Evolutionary conservation across 2,888 invertebrate genomes (phyloP).

Genomic region (Caenorhabditis angaria): DNA sequence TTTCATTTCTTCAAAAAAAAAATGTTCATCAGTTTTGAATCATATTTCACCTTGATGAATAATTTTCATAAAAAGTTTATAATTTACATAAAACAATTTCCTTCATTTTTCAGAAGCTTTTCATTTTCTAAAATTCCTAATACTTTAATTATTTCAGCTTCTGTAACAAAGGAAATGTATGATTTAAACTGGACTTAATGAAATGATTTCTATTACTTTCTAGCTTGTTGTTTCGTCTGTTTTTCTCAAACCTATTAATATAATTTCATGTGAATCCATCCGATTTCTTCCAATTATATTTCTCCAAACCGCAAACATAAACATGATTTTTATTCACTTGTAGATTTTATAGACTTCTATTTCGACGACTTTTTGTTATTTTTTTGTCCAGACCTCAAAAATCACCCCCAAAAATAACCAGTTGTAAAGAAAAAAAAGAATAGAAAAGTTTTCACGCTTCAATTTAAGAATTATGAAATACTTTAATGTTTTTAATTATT

Average conservation of each 20-base stretch:
- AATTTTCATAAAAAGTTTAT: too few relatives aligned
- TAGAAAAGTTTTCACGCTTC: constrained; percentile 1
- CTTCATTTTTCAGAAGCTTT: too few relatives aligned
- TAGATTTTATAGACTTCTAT: too few relatives aligned
- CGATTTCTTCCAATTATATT: constrained; percentile 1
- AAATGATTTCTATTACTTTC: not conserved
- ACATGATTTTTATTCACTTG: not conserved
- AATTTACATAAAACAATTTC: too few relatives aligned
- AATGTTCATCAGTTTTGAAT: too few relatives aligned
- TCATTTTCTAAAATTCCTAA: too few relatives aligned
- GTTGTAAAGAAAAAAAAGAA: not conserved
- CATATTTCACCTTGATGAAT: too few relatives aligned
- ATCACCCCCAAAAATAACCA: not conserved
- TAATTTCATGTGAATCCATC: not conserved
- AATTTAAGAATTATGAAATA: not conserved
- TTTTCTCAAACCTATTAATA: not conserved
- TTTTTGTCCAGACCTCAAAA: not conserved
- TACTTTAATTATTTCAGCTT: too few relatives aligned
- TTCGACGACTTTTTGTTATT: too few relatives aligned
- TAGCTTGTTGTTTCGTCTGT: not conserved
- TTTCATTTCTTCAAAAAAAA: too few relatives aligned
- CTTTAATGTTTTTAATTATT: not conserved
- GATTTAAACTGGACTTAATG: not conserved
- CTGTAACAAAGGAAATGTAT: too few relatives aligned
- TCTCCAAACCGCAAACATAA: not conserved